Evolutionary conservation across 2,888 invertebrate species (phyloP).

Genomic region (Muscina levida): DNA sequence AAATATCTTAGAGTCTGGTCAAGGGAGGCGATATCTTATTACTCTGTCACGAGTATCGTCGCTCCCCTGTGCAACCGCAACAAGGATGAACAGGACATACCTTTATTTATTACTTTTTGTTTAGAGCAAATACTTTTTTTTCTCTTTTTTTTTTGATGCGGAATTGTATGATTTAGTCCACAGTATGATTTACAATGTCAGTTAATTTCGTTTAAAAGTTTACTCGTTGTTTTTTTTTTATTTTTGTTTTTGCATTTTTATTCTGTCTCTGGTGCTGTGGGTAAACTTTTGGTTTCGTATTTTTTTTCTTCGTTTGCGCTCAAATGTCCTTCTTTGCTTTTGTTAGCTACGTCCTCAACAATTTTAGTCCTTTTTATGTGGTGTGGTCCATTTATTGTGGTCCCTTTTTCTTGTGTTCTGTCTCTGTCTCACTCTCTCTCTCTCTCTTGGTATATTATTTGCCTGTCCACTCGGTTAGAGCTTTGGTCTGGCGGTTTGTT

Average conservation of each 20-base stretch:
- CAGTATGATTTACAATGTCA: constrained; percentile 26
- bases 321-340: not conserved
- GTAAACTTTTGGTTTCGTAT: not conserved
- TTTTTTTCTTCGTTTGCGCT: not conserved
- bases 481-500: constrained; percentile 49
- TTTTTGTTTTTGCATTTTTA: constrained; percentile 12
- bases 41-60: not conserved
- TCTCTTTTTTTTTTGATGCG: too few relatives aligned
- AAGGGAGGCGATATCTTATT: not conserved
- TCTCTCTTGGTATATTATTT: too few relatives aligned
- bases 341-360: constrained; percentile 19
- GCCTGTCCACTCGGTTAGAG: constrained; percentile 22
- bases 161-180: constrained; percentile 18
- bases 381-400: constrained; percentile 58
- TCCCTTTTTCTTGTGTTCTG: constrained; percentile 8
- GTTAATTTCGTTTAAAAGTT: constrained; percentile 27
- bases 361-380: constrained; percentile 44
- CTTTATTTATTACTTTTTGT: constrained; percentile 1
- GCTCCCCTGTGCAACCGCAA: not conserved
- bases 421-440: not conserved
- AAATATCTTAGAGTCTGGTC: not conserved
- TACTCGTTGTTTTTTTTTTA: too few relatives aligned
- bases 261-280: not conserved
- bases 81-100: not conserved
- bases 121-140: constrained; percentile 7